These are phyloP conservation scores for Tachycineta bicolor DNA, from an alignment of 2,113 vertebrate genomes.

Conservation along the genomic window DNA sequence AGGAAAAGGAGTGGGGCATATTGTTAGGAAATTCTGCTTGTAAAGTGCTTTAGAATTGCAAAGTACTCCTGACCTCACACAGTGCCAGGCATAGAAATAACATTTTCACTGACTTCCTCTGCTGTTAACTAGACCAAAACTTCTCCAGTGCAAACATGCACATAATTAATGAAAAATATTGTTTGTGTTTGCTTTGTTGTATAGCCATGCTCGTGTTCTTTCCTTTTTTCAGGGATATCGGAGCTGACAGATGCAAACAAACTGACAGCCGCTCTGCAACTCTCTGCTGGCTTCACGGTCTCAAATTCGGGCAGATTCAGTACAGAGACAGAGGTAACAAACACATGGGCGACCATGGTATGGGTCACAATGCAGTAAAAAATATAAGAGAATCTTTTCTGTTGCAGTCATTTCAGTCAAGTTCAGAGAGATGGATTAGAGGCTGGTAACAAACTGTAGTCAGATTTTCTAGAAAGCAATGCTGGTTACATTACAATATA, in stretches of 20 bases:
- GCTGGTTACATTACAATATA: neutral
- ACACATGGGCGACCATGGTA: neutral
- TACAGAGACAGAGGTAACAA: neutral
- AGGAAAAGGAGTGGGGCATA: neutral
- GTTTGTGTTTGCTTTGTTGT: neutral
- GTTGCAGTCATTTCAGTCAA: neutral
- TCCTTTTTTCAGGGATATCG: neutral
- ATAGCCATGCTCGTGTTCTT: neutral
- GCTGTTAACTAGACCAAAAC: neutral
- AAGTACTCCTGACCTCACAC: neutral
- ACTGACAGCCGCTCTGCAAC: neutral
- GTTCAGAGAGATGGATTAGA: neutral
- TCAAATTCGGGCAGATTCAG: neutral
- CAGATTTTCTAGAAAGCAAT: neutral
- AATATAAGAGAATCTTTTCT: neutral
- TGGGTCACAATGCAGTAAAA: neutral
- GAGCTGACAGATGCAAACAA: neutral
- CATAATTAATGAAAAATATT: neutral
- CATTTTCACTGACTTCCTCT: neutral
- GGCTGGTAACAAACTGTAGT: neutral
- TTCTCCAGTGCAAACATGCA: neutral
- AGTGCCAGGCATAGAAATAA: neutral
- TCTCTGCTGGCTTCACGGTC: neutral
- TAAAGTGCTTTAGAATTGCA: neutral
- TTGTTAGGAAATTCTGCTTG: neutral